Conservation (phyloP, 2,888 invertebrate genomes). For the Drosophila setosimentum region DNA sequence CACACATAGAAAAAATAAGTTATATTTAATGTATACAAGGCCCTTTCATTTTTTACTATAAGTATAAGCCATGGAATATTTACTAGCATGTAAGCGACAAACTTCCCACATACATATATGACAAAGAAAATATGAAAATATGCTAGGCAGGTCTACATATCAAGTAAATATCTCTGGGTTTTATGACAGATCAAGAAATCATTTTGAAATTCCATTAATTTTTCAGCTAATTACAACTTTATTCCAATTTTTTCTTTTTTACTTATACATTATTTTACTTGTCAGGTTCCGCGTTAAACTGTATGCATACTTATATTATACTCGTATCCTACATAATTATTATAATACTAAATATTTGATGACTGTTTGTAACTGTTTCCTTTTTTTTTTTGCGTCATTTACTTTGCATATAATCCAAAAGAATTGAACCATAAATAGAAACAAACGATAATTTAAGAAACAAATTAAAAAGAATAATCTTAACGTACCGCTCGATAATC, state of each 20-base stretch:
- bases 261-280: constrained; percentile 30
- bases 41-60: constrained; percentile 46
- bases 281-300: constrained; percentile 69
- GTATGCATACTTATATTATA: constrained; percentile 64
- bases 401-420: constrained; percentile 62
- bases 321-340: constrained; percentile 49
- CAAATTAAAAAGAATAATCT: constrained; percentile 24
- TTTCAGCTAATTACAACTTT: constrained; percentile 26
- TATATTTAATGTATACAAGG: constrained; percentile 48
- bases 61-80: constrained; percentile 43
- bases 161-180: constrained; percentile 41
- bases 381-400: constrained; percentile 37
- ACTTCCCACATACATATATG: constrained; percentile 17
- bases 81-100: constrained; percentile 48
- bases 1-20: constrained; percentile 45
- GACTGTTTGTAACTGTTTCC: constrained; percentile 64
- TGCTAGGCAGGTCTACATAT: constrained; percentile 33
- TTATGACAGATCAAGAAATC: constrained; percentile 38
- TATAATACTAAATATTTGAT: constrained; percentile 62
- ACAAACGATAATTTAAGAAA: constrained; percentile 39
- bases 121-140: constrained; percentile 25
- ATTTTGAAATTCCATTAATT: constrained; percentile 40
- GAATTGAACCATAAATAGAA: constrained; percentile 46
- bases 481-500: constrained; percentile 62
- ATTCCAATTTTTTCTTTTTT: constrained; percentile 37